A percentile compares a stretch with the other conserved stretches of the same genome.
Evolutionary conservation across 2,888 invertebrate species (phyloP).

Genomic region (Tenthredo notha): DNA sequence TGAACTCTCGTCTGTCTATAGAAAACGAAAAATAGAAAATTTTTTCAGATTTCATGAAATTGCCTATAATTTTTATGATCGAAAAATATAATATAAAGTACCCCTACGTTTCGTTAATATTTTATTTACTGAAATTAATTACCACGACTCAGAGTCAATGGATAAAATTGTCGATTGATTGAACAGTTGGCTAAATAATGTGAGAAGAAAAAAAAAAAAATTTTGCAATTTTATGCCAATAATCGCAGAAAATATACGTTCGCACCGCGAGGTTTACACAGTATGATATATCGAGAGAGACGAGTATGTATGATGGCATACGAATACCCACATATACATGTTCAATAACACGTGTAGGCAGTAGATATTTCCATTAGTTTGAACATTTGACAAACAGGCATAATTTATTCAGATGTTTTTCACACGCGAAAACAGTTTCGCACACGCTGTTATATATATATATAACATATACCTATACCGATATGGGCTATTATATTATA

Average conservation of each 20-base stretch:
- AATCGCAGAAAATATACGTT: neutral
- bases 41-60: too few relatives aligned
- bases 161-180: too few relatives aligned
- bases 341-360: neutral
- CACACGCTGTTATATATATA: neutral
- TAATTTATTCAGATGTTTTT: conserved; percentile 78
- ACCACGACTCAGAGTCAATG: too few relatives aligned
- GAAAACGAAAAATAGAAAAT: too few relatives aligned
- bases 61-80: too few relatives aligned
- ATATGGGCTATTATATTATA: conserved; percentile 15
- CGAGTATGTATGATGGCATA: neutral
- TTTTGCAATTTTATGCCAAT: neutral
- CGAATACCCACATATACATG: neutral
- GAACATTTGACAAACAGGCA: conserved; percentile 77
- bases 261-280: conserved; percentile 33
- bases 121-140: too few relatives aligned
- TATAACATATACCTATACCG: neutral
- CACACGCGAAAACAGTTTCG: conserved; percentile 60
- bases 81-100: too few relatives aligned
- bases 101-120: too few relatives aligned
- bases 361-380: conserved; percentile 55
- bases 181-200: neutral
- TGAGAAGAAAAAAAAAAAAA: neutral
- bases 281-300: neutral
- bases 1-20: too few relatives aligned